Base-by-base conservation (phyloP, 1,140 invertebrate species). In the Drosophila arizonae region DNA sequence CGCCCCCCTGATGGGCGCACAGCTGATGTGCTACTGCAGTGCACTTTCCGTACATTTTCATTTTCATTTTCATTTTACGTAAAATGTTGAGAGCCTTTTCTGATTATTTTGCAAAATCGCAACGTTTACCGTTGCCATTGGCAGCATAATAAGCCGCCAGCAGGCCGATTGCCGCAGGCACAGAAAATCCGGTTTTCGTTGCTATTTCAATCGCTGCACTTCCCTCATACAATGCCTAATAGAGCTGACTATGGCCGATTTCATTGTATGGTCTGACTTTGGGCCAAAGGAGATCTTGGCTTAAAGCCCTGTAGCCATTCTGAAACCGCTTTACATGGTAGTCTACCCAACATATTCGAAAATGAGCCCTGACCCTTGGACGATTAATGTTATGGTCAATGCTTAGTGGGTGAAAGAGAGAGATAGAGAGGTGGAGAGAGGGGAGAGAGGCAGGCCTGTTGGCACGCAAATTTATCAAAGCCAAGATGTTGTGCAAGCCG, bases 351-450 rank as follows among this genome's bases (percentile, higher is more conserved):
- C n/a, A 33, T 6, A 33, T 15, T 13, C 28, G 28, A 39, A 9
- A 46, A 26, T 45, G 13, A 24, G 13, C 26, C 17, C 96, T 97
- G 92, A 96, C 97, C 84, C 91, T 97, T 78, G 98, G 97, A 90
- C 97, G 96, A 93, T 97, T 98, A 88, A 97, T 97, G 95, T 94
- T 97, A 91, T 96, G 97, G 1, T 96, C 97, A 43, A 96, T 97
- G 96, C 28, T 41, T 97, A 98, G 90, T 94, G 33, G 33, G 6
- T 8, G 5, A 9, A 1, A 10, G 97, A 0, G 36, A 39, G 3
- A 39, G 36, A 13, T 0, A 24, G 21, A 24, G 21, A 24, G 21
- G 21, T 2, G 21, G 21, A 2, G 21, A 2, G 21, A 1, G 21
- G 21, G 21, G 6, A 4, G 36, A 78, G 96, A 97, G 72, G 97